Percentiles rank a stretch among this genome's conserved stretches.
Evolutionary conservation across 2,888 invertebrate genomes (phyloP).

Genomic region (Acronicta alni): DNA sequence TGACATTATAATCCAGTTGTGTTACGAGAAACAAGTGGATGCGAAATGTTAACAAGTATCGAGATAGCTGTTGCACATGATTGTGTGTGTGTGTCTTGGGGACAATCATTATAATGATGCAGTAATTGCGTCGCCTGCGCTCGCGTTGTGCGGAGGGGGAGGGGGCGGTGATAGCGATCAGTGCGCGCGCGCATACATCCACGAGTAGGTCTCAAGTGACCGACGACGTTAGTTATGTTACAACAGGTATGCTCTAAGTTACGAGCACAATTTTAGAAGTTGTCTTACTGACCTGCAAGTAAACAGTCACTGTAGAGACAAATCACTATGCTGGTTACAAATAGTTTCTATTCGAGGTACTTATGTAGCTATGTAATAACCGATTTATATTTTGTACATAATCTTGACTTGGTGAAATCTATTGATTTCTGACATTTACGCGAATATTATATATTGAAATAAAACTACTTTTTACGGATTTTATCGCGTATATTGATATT

Average conservation of each 20-base stretch:
- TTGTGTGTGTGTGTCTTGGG: conserved; percentile 20
- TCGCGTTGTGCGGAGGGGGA: background rate
- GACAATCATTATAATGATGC: conserved; percentile 34
- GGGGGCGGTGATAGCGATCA: conserved; percentile 25
- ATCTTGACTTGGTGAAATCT: no score
- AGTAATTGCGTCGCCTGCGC: conserved; percentile 40
- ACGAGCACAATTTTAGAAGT: conserved; percentile 12
- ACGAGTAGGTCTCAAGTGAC: no score
- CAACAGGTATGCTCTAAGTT: conserved; percentile 12
- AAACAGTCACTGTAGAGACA: no score
- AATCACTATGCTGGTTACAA: no score
- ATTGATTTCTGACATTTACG: no score
- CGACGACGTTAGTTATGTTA: background rate
- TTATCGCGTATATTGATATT: no score
- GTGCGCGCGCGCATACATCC: conserved; percentile 26
- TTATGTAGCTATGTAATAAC: no score
- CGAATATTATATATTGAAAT: no score
- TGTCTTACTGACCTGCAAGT: background rate
- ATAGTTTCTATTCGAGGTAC: no score
- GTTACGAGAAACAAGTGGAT: conserved; percentile 6
- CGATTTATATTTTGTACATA: no score
- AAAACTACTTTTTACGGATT: no score
- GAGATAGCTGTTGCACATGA: background rate
- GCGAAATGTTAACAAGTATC: conserved; percentile 23
- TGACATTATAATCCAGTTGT: no score